Conservation (phyloP, 2,888 invertebrate species). For the Volucella zonaria region DNA sequence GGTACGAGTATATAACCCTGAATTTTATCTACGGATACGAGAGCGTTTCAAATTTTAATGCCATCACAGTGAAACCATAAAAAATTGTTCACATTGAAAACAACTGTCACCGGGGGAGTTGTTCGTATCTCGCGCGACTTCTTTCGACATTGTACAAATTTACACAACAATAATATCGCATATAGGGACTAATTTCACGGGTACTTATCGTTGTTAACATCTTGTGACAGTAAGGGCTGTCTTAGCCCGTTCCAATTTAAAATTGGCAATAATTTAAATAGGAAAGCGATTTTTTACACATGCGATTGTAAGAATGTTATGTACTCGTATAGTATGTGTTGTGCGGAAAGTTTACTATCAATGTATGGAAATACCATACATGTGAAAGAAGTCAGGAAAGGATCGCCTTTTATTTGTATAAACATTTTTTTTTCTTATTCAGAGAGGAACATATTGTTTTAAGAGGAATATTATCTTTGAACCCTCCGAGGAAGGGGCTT, state of each 20-base stretch:
- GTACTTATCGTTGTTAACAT: constrained; percentile 73
- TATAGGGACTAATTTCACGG: constrained; percentile 73
- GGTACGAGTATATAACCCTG: constrained; percentile 1
- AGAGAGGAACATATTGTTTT: no score
- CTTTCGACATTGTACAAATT: constrained; percentile 44
- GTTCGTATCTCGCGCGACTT: constrained; percentile 18
- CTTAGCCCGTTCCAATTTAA: constrained; percentile 56
- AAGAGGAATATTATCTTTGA: no score
- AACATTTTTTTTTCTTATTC: no score
- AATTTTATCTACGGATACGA: constrained; percentile 62
- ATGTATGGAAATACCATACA: no score
- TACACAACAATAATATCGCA: constrained; percentile 61
- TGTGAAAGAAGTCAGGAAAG: no score
- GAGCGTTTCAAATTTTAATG: constrained; percentile 81
- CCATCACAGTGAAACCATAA: constrained; percentile 79
- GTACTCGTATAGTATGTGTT: no score
- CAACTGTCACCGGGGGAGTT: constrained; percentile 70
- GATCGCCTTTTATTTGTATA: no score
- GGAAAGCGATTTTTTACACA: constrained; percentile 64
- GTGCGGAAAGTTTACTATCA: background rate
- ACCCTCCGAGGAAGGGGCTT: no score
- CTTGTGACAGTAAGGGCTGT: constrained; percentile 57
- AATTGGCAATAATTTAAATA: constrained; percentile 74
- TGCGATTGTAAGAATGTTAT: constrained; percentile 38
- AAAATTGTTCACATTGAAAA: constrained; percentile 73